phyloP scores from a whole-genome alignment of 2,797 vertebrate genomes.

The Monodelphis domestica region DNA sequence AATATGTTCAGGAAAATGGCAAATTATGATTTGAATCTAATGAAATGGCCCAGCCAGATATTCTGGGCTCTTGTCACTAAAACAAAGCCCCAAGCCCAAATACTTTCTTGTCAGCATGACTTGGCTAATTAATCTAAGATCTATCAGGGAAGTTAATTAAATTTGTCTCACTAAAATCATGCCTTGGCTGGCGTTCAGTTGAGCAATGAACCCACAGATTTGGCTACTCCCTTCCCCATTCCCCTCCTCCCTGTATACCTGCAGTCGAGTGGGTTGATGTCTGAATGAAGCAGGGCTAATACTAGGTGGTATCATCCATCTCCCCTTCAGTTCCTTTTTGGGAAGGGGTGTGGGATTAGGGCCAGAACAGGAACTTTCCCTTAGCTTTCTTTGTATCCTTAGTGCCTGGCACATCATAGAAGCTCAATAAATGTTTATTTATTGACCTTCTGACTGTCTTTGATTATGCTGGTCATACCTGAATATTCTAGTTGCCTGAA shows the following conservation, averaged over 20 bases:
- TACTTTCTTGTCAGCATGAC: constrained; percentile 21
- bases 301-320: constrained; percentile 48
- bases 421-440: neutral
- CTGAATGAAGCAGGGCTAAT: constrained; percentile 30
- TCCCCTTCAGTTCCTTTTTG: constrained; percentile 60
- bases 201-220: neutral
- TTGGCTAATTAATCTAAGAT: constrained; percentile 51
- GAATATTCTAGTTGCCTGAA: neutral
- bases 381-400: neutral
- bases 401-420: neutral
- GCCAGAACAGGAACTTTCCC: neutral
- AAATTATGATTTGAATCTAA: constrained; percentile 4
- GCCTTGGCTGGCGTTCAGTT: neutral
- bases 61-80: neutral
- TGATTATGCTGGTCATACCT: neutral
- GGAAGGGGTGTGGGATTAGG: neutral
- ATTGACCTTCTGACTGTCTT: neutral
- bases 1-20: neutral
- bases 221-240: too few relatives aligned
- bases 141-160: constrained; percentile 48
- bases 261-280: constrained; percentile 11
- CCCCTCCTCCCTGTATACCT: neutral
- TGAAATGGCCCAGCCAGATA: neutral
- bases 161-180: neutral
- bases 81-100: neutral